Conservation (phyloP, 2,113 vertebrate genomes). For the Astur gentilis region DNA sequence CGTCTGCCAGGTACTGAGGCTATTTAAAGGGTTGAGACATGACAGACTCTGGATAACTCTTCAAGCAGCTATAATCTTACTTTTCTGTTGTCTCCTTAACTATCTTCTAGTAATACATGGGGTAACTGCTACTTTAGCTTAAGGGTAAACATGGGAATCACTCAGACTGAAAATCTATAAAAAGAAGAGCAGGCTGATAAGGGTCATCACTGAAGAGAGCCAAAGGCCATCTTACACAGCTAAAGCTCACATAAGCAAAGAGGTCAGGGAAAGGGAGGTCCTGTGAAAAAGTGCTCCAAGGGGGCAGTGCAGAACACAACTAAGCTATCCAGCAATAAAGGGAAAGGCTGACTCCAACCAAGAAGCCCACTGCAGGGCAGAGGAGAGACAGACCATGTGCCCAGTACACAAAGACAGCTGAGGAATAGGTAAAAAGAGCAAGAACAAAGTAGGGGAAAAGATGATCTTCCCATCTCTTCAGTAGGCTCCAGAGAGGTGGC, state of each 20-base stretch:
- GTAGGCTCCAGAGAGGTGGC: neutral
- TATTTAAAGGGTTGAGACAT: conserved; percentile 9
- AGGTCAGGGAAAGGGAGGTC: neutral
- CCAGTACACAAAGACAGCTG: neutral
- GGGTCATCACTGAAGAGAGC: neutral
- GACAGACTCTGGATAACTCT: neutral
- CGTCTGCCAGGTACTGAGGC: neutral
- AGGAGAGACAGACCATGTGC: neutral
- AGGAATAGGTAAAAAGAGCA: neutral
- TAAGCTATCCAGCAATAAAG: neutral
- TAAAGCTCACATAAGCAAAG: neutral
- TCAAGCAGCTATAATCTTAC: neutral
- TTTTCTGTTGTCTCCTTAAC: neutral
- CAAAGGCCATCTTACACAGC: neutral
- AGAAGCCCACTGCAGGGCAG: neutral
- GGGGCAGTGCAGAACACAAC: neutral
- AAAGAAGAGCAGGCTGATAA: neutral
- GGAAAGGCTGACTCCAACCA: neutral
- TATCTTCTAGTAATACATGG: neutral
- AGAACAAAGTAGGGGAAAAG: neutral
- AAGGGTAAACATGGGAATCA: neutral
- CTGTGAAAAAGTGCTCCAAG: neutral
- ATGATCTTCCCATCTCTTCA: neutral
- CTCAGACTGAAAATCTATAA: neutral
- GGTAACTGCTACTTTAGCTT: neutral